phyloP scores from a whole-genome alignment of 1,140 invertebrate species.

The Acyrthosiphon pisum region DNA sequence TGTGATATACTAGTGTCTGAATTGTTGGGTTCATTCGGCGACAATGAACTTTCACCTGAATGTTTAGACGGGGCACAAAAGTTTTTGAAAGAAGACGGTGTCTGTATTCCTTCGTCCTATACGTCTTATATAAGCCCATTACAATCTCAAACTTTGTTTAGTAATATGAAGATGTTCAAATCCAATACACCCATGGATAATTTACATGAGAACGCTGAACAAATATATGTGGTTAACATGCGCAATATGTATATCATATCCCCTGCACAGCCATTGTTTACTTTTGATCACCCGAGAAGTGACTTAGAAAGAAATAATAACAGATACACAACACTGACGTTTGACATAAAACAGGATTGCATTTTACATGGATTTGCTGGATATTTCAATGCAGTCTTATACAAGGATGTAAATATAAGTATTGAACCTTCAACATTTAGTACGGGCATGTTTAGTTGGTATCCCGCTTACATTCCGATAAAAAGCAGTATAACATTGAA shows the following conservation, averaged over 20 bases:
- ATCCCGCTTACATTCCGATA: slow-evolving; percentile 93
- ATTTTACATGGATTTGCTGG: slow-evolving; percentile 93
- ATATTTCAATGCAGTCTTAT: slow-evolving; percentile 92
- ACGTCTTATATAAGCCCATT: slow-evolving; percentile 91
- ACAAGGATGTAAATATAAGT: slow-evolving; percentile 84
- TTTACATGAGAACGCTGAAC: slow-evolving; percentile 74
- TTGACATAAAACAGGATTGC: slow-evolving; percentile 75
- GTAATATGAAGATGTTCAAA: slow-evolving; percentile 68
- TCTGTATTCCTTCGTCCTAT: slow-evolving; percentile 91
- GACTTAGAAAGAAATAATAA: slow-evolving; percentile 72
- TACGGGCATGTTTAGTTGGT: slow-evolving; percentile 95
- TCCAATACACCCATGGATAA: neutral
- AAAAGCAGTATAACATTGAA: slow-evolving; percentile 70
- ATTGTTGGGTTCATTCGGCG: slow-evolving; percentile 96
- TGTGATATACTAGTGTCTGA: slow-evolving; percentile 98
- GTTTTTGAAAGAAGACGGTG: slow-evolving; percentile 86
- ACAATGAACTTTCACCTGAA: slow-evolving; percentile 98
- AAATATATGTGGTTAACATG: slow-evolving; percentile 90
- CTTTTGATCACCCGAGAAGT: slow-evolving; percentile 87
- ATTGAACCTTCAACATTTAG: slow-evolving; percentile 90
- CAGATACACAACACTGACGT: slow-evolving; percentile 75
- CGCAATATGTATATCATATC: slow-evolving; percentile 89
- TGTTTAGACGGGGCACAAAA: slow-evolving; percentile 94
- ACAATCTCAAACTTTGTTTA: slow-evolving; percentile 78
- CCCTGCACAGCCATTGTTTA: slow-evolving; percentile 81